A percentile compares a stretch with the other conserved stretches of the same genome.
Evolutionary conservation across 1,140 invertebrate genomes (phyloP).

Genomic region (Zaprionus kolodkinae): DNA sequence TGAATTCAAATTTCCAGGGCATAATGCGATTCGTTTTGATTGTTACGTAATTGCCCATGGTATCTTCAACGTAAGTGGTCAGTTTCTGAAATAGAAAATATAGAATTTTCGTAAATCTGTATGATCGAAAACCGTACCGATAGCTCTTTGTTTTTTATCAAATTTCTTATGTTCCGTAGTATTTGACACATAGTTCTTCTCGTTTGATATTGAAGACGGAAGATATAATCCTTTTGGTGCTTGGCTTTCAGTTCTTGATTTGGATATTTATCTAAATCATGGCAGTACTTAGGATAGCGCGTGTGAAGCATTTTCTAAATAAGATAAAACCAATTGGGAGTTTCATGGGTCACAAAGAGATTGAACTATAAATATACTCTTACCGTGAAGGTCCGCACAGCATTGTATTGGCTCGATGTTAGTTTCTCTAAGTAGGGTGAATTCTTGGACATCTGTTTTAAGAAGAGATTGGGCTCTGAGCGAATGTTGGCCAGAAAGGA

Average conservation of each 20-base stretch:
- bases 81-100: conserved; percentile 51
- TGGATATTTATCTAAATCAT: conserved; percentile 41
- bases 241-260: conserved; percentile 35
- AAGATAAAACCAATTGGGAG: neutral
- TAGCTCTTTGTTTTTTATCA: conserved; percentile 32
- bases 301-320: conserved; percentile 81
- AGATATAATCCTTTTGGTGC: conserved; percentile 57
- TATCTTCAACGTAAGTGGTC: conserved; percentile 56
- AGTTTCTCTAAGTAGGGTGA: conserved; percentile 37
- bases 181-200: conserved; percentile 72
- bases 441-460: conserved; percentile 40
- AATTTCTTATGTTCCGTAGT: conserved; percentile 53
- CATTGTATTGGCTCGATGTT: conserved; percentile 48
- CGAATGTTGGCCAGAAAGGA: conserved; percentile 57
- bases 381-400: conserved; percentile 50
- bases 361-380: neutral
- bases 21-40: conserved; percentile 74
- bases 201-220: conserved; percentile 73
- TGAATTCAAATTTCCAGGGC: conserved; percentile 83
- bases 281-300: conserved; percentile 63
- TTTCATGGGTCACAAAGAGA: neutral
- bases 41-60: conserved; percentile 73
- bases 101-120: too few species aligned
- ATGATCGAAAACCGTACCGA: conserved; percentile 9
- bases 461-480: conserved; percentile 48